Evolutionary conservation across 2,888 invertebrate species (phyloP).

Genomic region (Ophraella communa): DNA sequence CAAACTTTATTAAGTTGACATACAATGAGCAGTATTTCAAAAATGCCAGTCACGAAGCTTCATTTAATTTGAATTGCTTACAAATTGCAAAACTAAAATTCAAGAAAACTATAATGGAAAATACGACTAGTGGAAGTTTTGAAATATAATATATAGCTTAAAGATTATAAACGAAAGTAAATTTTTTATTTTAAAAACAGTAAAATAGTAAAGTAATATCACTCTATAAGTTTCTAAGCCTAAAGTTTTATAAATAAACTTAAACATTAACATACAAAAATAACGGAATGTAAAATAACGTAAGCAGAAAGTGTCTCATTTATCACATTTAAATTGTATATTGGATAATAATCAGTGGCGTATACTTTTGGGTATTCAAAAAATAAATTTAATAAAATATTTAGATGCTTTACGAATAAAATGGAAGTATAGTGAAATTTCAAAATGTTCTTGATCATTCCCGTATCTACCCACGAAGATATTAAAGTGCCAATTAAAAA

Average conservation of each 20-base stretch:
- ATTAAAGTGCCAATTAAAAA: no score
- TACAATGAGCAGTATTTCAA: conserved; percentile 20
- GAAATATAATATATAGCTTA: background rate
- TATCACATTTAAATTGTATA: conserved; percentile 3
- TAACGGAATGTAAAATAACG: conserved; percentile 19
- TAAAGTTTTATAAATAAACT: background rate
- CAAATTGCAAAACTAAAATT: conserved; percentile 7
- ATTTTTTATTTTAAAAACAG: conserved; percentile 2
- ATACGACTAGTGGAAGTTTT: conserved; percentile 4
- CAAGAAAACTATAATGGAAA: background rate
- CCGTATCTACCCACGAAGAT: no score
- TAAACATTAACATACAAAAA: background rate
- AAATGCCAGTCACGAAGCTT: conserved; percentile 14
- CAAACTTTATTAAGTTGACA: conserved; percentile 28
- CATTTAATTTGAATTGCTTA: conserved; percentile 3
- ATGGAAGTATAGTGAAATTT: no score
- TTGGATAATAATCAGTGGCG: background rate
- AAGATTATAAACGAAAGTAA: background rate
- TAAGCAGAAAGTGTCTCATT: background rate
- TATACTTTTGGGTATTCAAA: background rate
- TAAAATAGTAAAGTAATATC: conserved; percentile 2
- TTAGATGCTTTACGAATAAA: no score
- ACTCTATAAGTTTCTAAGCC: background rate
- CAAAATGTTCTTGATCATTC: no score
- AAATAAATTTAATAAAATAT: background rate